Evolutionary conservation across 2,113 vertebrate genomes (phyloP), one percentile per base, ranked within the genome.

Genomic region (Tympanuchus pallidicinctus): DNA sequence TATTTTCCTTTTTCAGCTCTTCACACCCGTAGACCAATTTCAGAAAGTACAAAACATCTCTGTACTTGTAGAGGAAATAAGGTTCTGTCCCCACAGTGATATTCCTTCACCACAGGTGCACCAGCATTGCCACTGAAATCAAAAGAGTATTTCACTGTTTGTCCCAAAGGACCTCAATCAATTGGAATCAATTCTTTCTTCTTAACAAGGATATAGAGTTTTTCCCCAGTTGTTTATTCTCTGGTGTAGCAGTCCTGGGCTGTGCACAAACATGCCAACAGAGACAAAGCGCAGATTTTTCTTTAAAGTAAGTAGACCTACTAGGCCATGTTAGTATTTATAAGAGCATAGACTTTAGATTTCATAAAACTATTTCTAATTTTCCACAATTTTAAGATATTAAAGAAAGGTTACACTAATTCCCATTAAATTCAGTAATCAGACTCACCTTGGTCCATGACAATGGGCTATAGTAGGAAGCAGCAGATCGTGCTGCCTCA

Each of bases 321-420:
- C 77, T 82, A 82, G 67, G 24, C 50, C 17, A 2, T 77, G 45
- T n/a, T 88, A 10, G 13, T 36, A 13, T 59, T 61, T 65, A 13
- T 47, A 30, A 45, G 2, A 59, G 6, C 36, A 3, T 34, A 2
- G n/a, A 9, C 75, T 47, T 24, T 0, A 0, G 3, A 30, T 40
- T 48, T 56, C 14, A 18, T 54, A 54, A 28, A 34, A 38, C 8
- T 36, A 14, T 74, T 89, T 77, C 45, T 66, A 9, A 13, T 67
- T 92, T 1, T 1, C 36, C 30, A 38, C 32, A 28, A 21, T 86
- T 89, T 83, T 34, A 67, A 63, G 47, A 30, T 16, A 34, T 28
- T 45, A 90, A 89, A 15, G 8, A 13, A 18, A 45, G 21, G 10
- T 86, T 57, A 18, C n/a, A n/a, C 18, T 38, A 47, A 38, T 71